A percentile compares a stretch with the other conserved stretches of the same genome.
Evolutionary conservation across 2,113 vertebrate genomes (phyloP).

Genomic region (Laticauda colubrina): DNA sequence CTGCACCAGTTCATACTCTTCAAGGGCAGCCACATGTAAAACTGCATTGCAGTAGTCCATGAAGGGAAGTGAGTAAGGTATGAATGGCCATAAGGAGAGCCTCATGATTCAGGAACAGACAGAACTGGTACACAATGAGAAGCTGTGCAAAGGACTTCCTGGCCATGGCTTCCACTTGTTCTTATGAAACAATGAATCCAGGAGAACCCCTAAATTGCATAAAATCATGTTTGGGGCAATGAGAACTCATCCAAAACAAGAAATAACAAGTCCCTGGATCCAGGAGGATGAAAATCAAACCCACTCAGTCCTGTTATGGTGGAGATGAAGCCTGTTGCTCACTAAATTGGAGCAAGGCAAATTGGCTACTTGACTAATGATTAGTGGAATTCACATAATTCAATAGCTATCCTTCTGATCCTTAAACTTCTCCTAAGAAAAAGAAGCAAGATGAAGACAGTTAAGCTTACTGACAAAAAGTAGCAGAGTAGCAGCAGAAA

Average conservation of each 20-base stretch:
- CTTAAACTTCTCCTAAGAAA: background rate
- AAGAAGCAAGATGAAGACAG: background rate
- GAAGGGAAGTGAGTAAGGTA: background rate
- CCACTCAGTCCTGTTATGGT: background rate
- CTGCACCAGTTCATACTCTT: background rate
- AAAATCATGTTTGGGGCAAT: background rate
- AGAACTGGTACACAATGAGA: background rate
- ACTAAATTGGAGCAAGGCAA: background rate
- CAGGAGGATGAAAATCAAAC: background rate
- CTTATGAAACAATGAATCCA: background rate
- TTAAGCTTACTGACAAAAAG: background rate
- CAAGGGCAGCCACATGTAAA: background rate
- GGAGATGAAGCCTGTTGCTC: background rate
- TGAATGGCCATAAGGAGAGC: background rate
- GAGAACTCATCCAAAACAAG: background rate
- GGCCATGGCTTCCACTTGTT: background rate
- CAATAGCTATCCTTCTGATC: background rate
- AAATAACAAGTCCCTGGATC: background rate
- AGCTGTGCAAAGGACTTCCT: background rate
- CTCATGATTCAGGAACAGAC: background rate
- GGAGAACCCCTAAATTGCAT: background rate
- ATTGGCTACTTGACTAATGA: background rate
- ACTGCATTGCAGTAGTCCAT: background rate
- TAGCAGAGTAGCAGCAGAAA: background rate
- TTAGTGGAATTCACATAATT: background rate